These are phyloP conservation scores for Eutolmus rufibarbis DNA, from an alignment of 2,888 invertebrate genomes.

Conservation along the genomic window DNA sequence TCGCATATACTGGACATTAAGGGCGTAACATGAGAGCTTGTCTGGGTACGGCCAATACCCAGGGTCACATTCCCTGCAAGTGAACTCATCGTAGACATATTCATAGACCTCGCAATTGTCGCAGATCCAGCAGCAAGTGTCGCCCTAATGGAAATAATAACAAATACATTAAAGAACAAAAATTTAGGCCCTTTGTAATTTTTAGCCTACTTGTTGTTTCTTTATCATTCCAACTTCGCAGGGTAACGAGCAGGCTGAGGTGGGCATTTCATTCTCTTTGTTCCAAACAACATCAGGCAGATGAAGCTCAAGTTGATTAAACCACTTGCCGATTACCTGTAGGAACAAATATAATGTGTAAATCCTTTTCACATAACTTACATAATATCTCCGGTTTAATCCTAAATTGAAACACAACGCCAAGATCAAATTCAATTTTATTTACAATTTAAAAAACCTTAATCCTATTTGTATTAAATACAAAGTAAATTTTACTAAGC, in stretches of 20 bases:
- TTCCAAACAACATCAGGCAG: conserved; percentile 65
- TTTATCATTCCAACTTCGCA: conserved; percentile 74
- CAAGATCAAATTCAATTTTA: background rate
- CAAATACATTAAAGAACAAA: background rate
- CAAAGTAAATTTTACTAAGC: too few relatives aligned
- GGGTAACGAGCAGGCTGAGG: conserved; percentile 74
- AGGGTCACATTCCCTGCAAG: conserved; percentile 71
- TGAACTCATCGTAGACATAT: conserved; percentile 71
- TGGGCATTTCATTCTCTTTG: conserved; percentile 66
- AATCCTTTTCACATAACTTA: background rate
- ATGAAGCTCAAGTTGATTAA: conserved; percentile 65
- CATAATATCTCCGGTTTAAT: background rate
- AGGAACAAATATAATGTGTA: conserved; percentile 45
- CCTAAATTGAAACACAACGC: background rate
- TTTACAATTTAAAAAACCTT: background rate
- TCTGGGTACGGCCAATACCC: conserved; percentile 71
- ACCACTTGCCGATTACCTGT: conserved; percentile 67
- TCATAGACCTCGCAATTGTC: conserved; percentile 75
- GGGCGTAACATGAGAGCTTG: conserved; percentile 69
- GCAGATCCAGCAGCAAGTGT: conserved; percentile 81
- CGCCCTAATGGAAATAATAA: conserved; percentile 63
- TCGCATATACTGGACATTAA: conserved; percentile 70
- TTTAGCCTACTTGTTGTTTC: conserved; percentile 67
- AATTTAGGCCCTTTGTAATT: background rate
- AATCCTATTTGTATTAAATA: background rate